Evolutionary conservation across 2,797 vertebrate species (phyloP).

Genomic region (Cyclopterus lumpus): DNA sequence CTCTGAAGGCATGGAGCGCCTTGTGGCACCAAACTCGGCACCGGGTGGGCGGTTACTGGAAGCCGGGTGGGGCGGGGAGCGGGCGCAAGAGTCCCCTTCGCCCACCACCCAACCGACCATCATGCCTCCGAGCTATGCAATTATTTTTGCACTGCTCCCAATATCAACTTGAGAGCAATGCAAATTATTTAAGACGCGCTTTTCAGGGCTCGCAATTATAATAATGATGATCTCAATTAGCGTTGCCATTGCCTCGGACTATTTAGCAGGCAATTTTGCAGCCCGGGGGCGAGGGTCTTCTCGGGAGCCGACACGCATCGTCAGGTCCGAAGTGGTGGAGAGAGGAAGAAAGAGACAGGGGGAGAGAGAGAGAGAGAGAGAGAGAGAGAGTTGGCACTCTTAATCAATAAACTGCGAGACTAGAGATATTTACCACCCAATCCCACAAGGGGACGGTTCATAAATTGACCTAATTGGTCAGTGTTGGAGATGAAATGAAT

Average conservation of each 20-base stretch:
- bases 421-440: slow-evolving; percentile 75
- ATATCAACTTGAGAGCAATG: slow-evolving; percentile 89
- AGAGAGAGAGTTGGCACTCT: slow-evolving; percentile 56
- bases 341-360: slow-evolving; percentile 58
- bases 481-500: slow-evolving; percentile 66
- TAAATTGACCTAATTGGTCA: slow-evolving; percentile 81
- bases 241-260: slow-evolving; percentile 86
- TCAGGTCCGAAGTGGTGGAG: slow-evolving; percentile 71
- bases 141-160: slow-evolving; percentile 86
- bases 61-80: slow-evolving; percentile 20
- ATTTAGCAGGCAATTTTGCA: slow-evolving; percentile 86
- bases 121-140: slow-evolving; percentile 86
- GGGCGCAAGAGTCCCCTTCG: slow-evolving; percentile 40
- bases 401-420: slow-evolving; percentile 80
- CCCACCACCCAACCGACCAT: slow-evolving; percentile 68
- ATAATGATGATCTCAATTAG: slow-evolving; percentile 92
- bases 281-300: slow-evolving; percentile 81
- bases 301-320: slow-evolving; percentile 77
- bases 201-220: slow-evolving; percentile 87
- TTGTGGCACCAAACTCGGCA: slow-evolving; percentile 38
- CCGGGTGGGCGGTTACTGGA: slow-evolving; percentile 12
- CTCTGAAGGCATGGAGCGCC: slow-evolving; percentile 44
- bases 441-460: slow-evolving; percentile 69
- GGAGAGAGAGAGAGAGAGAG: slow-evolving; percentile 15
- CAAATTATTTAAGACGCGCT: slow-evolving; percentile 89